phyloP scores from a whole-genome alignment of 2,113 vertebrate genomes.

The Thalassoma bifasciatum region DNA sequence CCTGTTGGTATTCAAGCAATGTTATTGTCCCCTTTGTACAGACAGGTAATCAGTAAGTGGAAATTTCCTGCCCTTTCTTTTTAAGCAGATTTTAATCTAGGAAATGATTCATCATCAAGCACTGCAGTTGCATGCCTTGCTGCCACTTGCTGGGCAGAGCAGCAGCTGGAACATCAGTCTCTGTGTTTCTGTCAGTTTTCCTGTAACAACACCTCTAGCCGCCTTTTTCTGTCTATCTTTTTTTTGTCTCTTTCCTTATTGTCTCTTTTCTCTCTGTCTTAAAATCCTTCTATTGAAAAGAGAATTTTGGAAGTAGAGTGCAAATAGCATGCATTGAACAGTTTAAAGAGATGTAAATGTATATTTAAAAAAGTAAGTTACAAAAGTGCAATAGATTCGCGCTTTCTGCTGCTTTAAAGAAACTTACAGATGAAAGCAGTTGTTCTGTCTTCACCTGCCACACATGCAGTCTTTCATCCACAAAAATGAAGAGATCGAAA shows the following conservation, averaged over 20 bases:
- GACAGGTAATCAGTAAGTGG: conserved; percentile 58
- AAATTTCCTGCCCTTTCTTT: conserved; percentile 62
- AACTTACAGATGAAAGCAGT: too few species aligned
- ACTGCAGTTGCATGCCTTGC: conserved; percentile 58
- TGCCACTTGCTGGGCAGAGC: conserved; percentile 42
- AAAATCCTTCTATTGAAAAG: not conserved
- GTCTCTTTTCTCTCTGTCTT: not conserved
- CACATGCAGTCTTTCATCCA: conserved; percentile 19
- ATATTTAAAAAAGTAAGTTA: too few species aligned
- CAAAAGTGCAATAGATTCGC: too few species aligned
- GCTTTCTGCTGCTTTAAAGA: too few species aligned
- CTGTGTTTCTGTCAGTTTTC: conserved; percentile 23
- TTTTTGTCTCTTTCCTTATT: conserved; percentile 19
- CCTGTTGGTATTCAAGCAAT: not conserved
- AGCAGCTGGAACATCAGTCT: conserved; percentile 56
- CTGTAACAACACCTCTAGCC: conserved; percentile 7
- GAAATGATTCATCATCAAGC: conserved; percentile 59
- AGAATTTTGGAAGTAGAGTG: too few species aligned
- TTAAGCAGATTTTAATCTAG: conserved; percentile 48
- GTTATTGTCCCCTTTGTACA: conserved; percentile 16
- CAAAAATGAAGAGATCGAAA: conserved; percentile 47
- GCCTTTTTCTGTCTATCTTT: not conserved
- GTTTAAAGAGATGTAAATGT: too few species aligned
- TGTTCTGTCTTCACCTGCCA: conserved; percentile 11
- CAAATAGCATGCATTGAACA: not conserved